Evolutionary conservation across 1,140 invertebrate species (phyloP).

Genomic region (Drosophila grimshawi): DNA sequence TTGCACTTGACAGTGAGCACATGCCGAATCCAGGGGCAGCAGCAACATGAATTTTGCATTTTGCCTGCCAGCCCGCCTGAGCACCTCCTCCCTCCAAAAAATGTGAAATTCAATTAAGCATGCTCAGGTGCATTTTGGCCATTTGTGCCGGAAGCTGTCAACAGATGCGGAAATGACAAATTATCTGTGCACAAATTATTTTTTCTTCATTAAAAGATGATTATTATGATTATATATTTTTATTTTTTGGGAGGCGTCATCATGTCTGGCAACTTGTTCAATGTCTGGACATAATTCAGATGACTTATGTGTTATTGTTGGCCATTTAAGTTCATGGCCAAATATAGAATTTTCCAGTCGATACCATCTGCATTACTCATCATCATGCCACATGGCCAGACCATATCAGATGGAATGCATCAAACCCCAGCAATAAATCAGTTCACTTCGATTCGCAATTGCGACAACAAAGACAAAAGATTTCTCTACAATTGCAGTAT

Average conservation of each 20-base stretch:
- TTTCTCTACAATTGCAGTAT: background rate
- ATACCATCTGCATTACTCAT: constrained; percentile 27
- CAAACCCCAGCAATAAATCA: constrained; percentile 13
- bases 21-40: constrained; percentile 27
- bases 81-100: constrained; percentile 15
- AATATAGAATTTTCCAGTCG: constrained; percentile 2
- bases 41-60: constrained; percentile 40
- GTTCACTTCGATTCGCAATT: constrained; percentile 1
- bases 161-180: constrained; percentile 70
- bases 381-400: constrained; percentile 4
- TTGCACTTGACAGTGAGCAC: constrained; percentile 53
- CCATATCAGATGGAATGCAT: constrained; percentile 5
- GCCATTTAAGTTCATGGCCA: constrained; percentile 38
- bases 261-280: constrained; percentile 45
- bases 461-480: constrained; percentile 24
- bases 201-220: constrained; percentile 21
- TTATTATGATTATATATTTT: background rate
- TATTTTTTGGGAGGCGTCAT: constrained; percentile 40
- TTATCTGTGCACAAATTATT: constrained; percentile 67
- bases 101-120: constrained; percentile 71
- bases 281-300: constrained; percentile 16
- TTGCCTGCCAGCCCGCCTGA: background rate
- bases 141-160: constrained; percentile 57
- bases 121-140: constrained; percentile 65
- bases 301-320: constrained; percentile 21